These are phyloP conservation scores for Dryobota labecula DNA, from an alignment of 2,888 invertebrate genomes.

Conservation along the genomic window DNA sequence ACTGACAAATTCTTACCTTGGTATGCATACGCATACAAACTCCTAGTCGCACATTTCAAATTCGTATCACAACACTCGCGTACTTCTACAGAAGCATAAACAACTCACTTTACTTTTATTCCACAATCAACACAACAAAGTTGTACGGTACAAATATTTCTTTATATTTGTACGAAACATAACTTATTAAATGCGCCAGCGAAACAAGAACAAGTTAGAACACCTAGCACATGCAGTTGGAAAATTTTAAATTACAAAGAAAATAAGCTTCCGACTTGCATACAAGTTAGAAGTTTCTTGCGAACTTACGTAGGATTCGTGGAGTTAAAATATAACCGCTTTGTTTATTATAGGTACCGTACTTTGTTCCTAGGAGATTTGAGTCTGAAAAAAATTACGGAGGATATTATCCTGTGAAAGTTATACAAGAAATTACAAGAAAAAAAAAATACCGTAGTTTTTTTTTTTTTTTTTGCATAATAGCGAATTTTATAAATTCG, in stretches of 20 bases:
- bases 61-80: slow-evolving; percentile 37
- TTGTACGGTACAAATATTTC: slow-evolving; percentile 55
- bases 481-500: background rate
- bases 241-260: slow-evolving; percentile 87
- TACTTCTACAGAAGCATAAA: slow-evolving; percentile 39
- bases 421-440: background rate
- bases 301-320: slow-evolving; percentile 80
- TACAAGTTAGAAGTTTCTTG: slow-evolving; percentile 81
- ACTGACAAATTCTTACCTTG: background rate
- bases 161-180: slow-evolving; percentile 60
- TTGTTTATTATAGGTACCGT: slow-evolving; percentile 56
- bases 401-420: slow-evolving; percentile 6
- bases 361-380: slow-evolving; percentile 44
- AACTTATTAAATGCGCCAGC: slow-evolving; percentile 66
- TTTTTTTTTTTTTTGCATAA: background rate
- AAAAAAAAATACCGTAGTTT: background rate
- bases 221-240: slow-evolving; percentile 77
- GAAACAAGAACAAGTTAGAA: slow-evolving; percentile 71
- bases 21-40: slow-evolving; percentile 3
- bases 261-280: slow-evolving; percentile 81
- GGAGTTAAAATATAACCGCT: slow-evolving; percentile 77
- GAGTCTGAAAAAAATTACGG: slow-evolving; percentile 37
- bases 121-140: slow-evolving; percentile 56
- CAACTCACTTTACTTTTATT: slow-evolving; percentile 47
- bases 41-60: slow-evolving; percentile 26